phyloP scores from a whole-genome alignment of 2,113 vertebrate genomes.

The Callocephalon fimbriatum region DNA sequence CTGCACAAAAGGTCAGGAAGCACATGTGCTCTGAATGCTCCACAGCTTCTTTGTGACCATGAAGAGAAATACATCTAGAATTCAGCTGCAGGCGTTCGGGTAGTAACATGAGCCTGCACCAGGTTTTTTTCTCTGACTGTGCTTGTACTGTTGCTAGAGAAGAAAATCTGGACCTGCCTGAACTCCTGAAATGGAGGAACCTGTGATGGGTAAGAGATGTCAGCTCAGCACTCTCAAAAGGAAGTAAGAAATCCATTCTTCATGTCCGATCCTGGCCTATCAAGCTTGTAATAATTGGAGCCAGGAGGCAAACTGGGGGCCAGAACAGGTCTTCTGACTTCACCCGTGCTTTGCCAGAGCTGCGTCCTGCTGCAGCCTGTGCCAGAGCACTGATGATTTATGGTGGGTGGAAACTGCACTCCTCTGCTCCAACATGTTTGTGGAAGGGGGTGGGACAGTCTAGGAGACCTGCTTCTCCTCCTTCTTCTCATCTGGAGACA shows the following conservation, averaged over 20 bases:
- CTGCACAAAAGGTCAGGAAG: background rate
- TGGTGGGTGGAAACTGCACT: background rate
- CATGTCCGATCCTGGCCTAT: background rate
- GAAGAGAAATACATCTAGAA: background rate
- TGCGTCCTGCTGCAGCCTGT: accelerated
- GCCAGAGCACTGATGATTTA: background rate
- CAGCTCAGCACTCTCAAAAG: background rate
- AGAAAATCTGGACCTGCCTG: background rate
- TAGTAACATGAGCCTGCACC: accelerated
- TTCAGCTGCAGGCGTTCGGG: background rate
- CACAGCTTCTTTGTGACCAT: background rate
- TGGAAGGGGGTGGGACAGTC: background rate
- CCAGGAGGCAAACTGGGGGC: background rate
- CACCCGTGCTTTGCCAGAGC: background rate
- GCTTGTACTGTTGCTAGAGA: background rate
- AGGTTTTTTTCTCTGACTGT: accelerated
- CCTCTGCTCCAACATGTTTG: background rate
- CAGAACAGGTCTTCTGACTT: background rate
- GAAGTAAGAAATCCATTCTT: background rate
- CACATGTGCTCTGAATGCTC: background rate
- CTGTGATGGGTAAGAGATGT: background rate
- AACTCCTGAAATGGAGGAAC: background rate
- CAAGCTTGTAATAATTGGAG: background rate
- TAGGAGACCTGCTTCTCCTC: background rate
- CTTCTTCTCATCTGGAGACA: background rate